Conservation (phyloP, 2,113 vertebrate genomes). For the Elaphurus davidianus region DNA sequence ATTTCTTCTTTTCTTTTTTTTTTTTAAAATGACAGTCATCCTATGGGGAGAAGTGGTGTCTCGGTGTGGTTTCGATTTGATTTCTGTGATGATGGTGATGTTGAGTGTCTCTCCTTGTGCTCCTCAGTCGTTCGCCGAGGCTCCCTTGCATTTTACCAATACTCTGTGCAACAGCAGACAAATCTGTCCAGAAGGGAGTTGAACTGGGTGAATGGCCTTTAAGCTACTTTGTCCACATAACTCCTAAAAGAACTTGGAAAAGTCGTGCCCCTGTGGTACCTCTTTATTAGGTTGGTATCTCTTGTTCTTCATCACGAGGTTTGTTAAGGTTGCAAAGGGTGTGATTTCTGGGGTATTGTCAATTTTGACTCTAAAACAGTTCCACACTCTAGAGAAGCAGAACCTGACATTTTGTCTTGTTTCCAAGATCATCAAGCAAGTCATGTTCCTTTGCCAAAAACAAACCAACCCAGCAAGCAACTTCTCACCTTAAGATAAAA, state of each 20-base stretch:
- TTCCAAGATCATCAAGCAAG: neutral
- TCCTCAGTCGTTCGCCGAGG: rapidly evolving
- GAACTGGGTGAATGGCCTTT: neutral
- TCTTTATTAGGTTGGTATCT: neutral
- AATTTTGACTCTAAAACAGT: neutral
- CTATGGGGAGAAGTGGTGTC: neutral
- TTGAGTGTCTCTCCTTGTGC: too few species aligned
- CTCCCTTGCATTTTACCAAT: neutral
- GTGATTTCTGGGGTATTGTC: neutral
- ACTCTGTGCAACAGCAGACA: rapidly evolving
- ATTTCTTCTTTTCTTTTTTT: neutral
- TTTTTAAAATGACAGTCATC: neutral
- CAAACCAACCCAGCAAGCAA: neutral
- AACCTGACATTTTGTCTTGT: neutral
- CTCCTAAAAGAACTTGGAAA: neutral
- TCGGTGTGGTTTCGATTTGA: neutral
- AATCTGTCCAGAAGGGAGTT: neutral
- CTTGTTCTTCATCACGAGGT: neutral
- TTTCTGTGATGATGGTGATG: neutral
- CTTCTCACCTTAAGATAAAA: neutral
- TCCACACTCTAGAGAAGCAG: neutral
- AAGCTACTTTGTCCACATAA: neutral
- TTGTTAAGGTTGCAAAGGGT: neutral
- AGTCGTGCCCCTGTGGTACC: neutral
- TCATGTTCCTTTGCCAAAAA: neutral